These are phyloP conservation scores for roundworm (Caenorhabditis elegans) DNA, from an alignment of 1,140 invertebrate genomes.

Conservation along the genomic window DNA sequence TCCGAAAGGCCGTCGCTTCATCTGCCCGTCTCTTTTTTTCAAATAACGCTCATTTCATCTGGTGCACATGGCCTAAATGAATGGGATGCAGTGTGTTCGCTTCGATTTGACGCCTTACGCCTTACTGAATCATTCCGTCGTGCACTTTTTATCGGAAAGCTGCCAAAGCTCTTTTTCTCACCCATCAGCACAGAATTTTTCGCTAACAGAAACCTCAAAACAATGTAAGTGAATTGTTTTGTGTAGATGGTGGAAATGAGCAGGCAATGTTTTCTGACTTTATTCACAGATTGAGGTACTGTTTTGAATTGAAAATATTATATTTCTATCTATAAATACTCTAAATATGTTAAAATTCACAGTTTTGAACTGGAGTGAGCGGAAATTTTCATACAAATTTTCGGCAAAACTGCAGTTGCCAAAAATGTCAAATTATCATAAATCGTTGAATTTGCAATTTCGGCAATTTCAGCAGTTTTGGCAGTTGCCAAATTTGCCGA, in stretches of 20 bases:
- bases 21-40: not conserved
- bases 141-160: not conserved
- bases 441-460: too few species aligned
- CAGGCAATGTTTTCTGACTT: too few species aligned
- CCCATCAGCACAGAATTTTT: not conserved
- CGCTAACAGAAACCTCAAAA: not conserved
- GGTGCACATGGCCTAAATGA: not conserved
- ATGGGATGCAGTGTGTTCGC: not conserved
- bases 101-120: not conserved
- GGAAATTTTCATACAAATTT: too few species aligned
- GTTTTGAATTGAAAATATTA: too few species aligned
- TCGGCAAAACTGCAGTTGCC: too few species aligned
- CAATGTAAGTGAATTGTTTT: constrained; percentile 21
- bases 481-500: too few species aligned
- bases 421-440: too few species aligned
- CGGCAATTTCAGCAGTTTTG: too few species aligned
- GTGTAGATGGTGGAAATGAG: not conserved
- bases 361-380: too few species aligned
- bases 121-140: not conserved
- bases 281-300: too few species aligned
- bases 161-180: not conserved
- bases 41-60: not conserved
- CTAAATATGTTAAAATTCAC: too few species aligned
- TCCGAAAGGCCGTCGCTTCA: not conserved
- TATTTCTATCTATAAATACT: too few species aligned